Percentiles rank a stretch among this genome's conserved stretches.
These are phyloP conservation scores for Eudasyphora cyanicolor DNA, from an alignment of 2,888 invertebrate genomes.

Conservation along the genomic window DNA sequence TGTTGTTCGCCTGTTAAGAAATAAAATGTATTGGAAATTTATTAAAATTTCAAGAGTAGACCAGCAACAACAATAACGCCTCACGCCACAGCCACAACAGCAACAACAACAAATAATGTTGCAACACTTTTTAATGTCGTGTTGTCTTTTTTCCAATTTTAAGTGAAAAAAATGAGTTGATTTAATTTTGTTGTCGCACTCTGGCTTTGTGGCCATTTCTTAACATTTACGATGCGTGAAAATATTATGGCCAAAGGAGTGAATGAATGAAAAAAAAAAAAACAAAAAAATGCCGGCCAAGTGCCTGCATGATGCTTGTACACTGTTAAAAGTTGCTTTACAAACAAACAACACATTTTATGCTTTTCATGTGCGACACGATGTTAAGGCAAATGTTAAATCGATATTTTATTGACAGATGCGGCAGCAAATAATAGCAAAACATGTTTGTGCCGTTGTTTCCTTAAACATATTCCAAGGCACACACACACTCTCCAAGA, in stretches of 20 bases:
- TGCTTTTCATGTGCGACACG: constrained; percentile 65
- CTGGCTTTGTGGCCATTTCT: not conserved
- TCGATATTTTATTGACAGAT: constrained; percentile 68
- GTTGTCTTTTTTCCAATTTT: constrained; percentile 62
- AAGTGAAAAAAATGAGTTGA: constrained; percentile 53
- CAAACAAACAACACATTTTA: constrained; percentile 65
- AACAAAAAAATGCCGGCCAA: constrained; percentile 1
- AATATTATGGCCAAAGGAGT: constrained; percentile 29
- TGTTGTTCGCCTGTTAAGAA: constrained; percentile 36
- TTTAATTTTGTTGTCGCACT: constrained; percentile 46
- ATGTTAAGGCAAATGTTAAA: constrained; percentile 65
- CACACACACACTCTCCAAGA: not conserved
- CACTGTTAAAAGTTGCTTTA: constrained; percentile 57
- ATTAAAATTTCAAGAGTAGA: constrained; percentile 60
- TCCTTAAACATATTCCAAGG: constrained; percentile 16
- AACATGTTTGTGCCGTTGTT: constrained; percentile 63
- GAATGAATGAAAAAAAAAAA: too few species aligned
- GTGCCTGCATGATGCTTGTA: not conserved
- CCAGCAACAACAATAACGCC: not conserved
- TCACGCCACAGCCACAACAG: not conserved
- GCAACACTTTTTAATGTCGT: constrained; percentile 68
- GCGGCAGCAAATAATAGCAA: constrained; percentile 64
- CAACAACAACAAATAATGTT: constrained; percentile 55
- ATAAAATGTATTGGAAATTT: constrained; percentile 59
- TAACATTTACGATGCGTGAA: constrained; percentile 56